Evolutionary conservation across 1,140 invertebrate species (phyloP).

Genomic region (Sinonovacula constricta): DNA sequence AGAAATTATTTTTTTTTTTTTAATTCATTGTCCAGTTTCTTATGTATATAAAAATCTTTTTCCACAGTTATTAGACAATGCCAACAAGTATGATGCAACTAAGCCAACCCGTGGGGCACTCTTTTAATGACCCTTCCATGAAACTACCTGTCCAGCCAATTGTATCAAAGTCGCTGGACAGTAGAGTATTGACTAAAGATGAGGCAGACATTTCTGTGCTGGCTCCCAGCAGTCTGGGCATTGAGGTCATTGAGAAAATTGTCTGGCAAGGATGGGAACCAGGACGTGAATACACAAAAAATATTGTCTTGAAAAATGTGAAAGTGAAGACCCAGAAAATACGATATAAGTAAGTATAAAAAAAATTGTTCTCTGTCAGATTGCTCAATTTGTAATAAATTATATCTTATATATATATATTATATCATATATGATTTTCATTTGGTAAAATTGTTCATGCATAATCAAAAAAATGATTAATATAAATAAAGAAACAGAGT

Average conservation of each 20-base stretch:
- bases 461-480: too few species aligned
- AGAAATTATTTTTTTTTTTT: too few species aligned
- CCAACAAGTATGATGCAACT: constrained; percentile 57
- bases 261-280: constrained; percentile 77
- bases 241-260: constrained; percentile 72
- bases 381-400: too few species aligned
- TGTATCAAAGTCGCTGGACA: constrained; percentile 18
- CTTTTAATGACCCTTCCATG: constrained; percentile 36
- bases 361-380: too few species aligned
- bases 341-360: constrained; percentile 76
- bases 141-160: constrained; percentile 38
- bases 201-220: constrained; percentile 19
- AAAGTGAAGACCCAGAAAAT: constrained; percentile 75
- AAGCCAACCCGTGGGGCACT: constrained; percentile 53
- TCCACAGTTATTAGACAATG: constrained; percentile 6
- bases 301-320: constrained; percentile 77
- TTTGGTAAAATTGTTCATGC: too few species aligned
- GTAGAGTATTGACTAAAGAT: constrained; percentile 13
- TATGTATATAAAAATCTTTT: not conserved
- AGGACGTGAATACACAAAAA: constrained; percentile 77
- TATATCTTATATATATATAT: too few species aligned
- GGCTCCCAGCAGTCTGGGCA: constrained; percentile 64
- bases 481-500: too few species aligned
- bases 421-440: too few species aligned
- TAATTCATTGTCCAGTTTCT: too few species aligned